Percentiles rank a stretch among this genome's conserved stretches.
phyloP scores from a whole-genome alignment of 2,888 invertebrate species.

The Heterodera filipjevi region DNA sequence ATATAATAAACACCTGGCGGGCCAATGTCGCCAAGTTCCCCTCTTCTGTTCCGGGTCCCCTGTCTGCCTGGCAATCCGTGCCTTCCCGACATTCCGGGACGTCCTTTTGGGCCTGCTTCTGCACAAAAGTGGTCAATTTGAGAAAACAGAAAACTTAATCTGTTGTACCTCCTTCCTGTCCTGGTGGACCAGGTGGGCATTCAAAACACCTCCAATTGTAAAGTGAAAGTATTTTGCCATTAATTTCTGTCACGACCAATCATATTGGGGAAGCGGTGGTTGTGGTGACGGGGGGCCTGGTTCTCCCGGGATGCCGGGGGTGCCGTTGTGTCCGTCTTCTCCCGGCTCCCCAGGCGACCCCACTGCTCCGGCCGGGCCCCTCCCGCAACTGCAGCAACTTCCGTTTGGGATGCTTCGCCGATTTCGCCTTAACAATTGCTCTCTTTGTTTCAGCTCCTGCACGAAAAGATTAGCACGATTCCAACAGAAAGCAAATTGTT shows the following conservation, averaged over 20 bases:
- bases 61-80: conserved; percentile 28
- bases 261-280: conserved; percentile 25
- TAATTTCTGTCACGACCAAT: conserved; percentile 28
- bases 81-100: conserved; percentile 15
- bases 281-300: conserved; percentile 25
- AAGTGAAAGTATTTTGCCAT: conserved; percentile 1
- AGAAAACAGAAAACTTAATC: no score
- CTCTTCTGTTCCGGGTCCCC: conserved; percentile 21
- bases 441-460: not conserved
- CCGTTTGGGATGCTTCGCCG: not conserved
- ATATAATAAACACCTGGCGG: not conserved
- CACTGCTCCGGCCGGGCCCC: conserved; percentile 30
- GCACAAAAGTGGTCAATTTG: not conserved
- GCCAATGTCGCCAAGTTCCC: conserved; percentile 25
- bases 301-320: conserved; percentile 9
- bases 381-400: conserved; percentile 36
- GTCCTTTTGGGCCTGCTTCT: conserved; percentile 28
- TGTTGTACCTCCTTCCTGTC: conserved; percentile 26
- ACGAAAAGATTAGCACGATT: conserved; percentile 7
- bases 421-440: not conserved
- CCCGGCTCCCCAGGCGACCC: conserved; percentile 37
- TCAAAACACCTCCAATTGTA: conserved; percentile 24
- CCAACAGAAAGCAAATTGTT: conserved; percentile 14
- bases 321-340: conserved; percentile 34
- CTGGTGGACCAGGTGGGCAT: conserved; percentile 31